These are phyloP conservation scores for Tachina grossa DNA, from an alignment of 2,888 invertebrate genomes.

Conservation along the genomic window DNA sequence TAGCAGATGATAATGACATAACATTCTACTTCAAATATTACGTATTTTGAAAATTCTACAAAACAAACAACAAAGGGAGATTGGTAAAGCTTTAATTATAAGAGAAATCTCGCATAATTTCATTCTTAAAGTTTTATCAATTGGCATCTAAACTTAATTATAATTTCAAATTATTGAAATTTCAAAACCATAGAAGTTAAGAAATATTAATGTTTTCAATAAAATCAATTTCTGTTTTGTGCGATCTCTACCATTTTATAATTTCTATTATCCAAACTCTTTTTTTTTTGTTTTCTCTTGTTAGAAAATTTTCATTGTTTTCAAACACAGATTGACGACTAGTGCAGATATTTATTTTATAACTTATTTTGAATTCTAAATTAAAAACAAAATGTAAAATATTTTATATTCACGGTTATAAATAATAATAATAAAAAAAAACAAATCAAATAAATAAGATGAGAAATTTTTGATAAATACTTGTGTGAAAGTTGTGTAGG, in stretches of 20 bases:
- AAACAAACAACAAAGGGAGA: no score
- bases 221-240: background rate
- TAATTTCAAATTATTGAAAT: background rate
- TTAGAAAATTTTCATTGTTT: background rate
- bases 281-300: background rate
- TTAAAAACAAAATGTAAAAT: background rate
- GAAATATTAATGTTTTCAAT: background rate
- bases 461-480: conserved; percentile 31
- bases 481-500: conserved; percentile 38
- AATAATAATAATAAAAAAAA: conserved; percentile 14
- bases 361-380: conserved; percentile 6
- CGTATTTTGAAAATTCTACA: no score
- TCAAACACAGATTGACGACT: background rate
- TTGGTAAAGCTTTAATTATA: no score
- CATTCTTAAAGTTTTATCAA: background rate
- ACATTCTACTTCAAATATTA: no score
- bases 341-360: background rate
- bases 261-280: conserved; percentile 17
- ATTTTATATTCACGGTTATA: conserved; percentile 17
- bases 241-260: background rate
- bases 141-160: background rate
- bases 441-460: conserved; percentile 17
- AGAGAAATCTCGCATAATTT: background rate
- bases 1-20: no score
- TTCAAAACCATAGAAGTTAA: background rate